Evolutionary conservation across 2,888 invertebrate genomes (phyloP), one percentile per base, ranked within the genome.

Genomic region (Erynnis tages): DNA sequence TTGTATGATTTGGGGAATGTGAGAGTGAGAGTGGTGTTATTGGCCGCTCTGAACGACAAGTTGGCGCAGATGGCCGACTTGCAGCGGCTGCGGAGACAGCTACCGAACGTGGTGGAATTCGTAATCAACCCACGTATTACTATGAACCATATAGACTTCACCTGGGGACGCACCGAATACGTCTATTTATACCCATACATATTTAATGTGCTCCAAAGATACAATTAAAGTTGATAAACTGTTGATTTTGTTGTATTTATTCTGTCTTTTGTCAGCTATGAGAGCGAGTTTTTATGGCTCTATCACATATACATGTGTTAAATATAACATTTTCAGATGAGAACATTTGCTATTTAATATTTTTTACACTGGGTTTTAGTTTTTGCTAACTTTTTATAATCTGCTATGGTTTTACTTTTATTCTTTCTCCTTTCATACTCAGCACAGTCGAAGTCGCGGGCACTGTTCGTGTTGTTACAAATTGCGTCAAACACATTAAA

Each of bases 61-160:
- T 13, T 62, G 2, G 50, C 62, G 1, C 54, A 54, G 4, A 41
- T 55, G 13, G 29, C 47, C 14, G 56, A 60, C 10, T 47, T 44
- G 0, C 32, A 49, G 30, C 10, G 38, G 17, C 7, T 49, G 37
- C 4, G 38, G 41, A 1, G 34, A 54, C 21, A 14, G 30, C 10
- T 55, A 43, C 16, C 46, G 5, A 13, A 46, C 25, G 10, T 58
- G 53, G 10, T 54, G 41, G 14, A 57, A 4, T 54, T 58, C 14
- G 37, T 50, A 27, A 38, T 59, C 1, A 23, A 61, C 3, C 45
- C 55, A 1, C 53, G 54, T 4, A 14, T 44, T 0, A 13, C 49
- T 3, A 59, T 59, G 41, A 65, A 62, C 25, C 71, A 71, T 23
- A 14, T 55, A 1, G 69, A 69, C 30, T 62, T 62, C 10, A 14